Evolutionary conservation across 2,113 vertebrate genomes (phyloP), one percentile per base, ranked within the genome.

Genomic region (Onychostoma macrolepis): DNA sequence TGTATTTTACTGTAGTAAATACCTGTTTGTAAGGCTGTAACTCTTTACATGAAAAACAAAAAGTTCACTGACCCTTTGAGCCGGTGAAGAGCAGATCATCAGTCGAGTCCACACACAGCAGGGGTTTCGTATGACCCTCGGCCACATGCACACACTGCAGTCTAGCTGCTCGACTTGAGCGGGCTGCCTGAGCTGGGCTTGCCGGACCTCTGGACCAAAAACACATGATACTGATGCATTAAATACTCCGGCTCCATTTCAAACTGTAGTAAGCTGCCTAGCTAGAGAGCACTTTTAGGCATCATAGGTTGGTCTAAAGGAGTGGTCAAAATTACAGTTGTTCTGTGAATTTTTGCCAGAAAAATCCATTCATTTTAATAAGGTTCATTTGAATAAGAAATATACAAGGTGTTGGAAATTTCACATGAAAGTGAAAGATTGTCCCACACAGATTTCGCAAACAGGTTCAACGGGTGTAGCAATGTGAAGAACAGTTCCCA

Each of bases 41-140:
- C 21, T 53, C 9, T 30, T 19, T 13, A 19, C 19, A n/a, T 21
- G 21, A 79, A 80, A 41, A 2, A 26, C 8, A 24, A 17, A 33
- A 77, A 74, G 38, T 30, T 63, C 13, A 76, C n/a, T 87, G 86
- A 99, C 98, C 98, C 97, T 99, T 99, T 48, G 98, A 99, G 75
- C 98, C 98, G 5, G 98, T 99, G 90, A 99, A 99, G 48, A 99
- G 97, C 74, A 99, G 96, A 91, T 99, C 98, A 61, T 99, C 97
- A 0, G 98, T 99, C 86, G 96, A 96, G 84, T 99, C 98, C 21
- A 99, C 95, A 53, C 97, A 98, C 63, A 99, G 96, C 58, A 99
- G 96, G 13, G 98, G 96, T 85, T 99, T 99, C 15, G 95, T 96
- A 72, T 99, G 98, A 1, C 98, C 98, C 93, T 99, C 97, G 4